Base-by-base conservation (phyloP, 2,113 vertebrate genomes). In the Oncorhynchus gorbuscha region DNA sequence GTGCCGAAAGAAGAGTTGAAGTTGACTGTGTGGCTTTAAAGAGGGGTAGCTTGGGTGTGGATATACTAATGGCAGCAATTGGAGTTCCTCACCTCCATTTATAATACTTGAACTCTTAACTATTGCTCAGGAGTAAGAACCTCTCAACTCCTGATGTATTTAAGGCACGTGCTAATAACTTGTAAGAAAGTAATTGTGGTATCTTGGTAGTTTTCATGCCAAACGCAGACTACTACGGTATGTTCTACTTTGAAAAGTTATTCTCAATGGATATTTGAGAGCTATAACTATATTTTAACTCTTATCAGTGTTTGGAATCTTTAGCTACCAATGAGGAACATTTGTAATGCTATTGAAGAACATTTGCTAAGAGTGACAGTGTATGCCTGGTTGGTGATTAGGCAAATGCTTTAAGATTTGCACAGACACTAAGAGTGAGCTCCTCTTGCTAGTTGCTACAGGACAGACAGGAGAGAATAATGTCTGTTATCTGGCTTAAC, bases 131-230 rank as follows among this genome's bases (percentile, higher is more conserved):
- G 51, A 55, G 76, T 64, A 51, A 85, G 69, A 81, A 76, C 71
- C 30, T 20, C 62, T 32, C 79, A 79, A 81, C 73, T 79, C 79
- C 80, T 76, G 78, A 85, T 85, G 78, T 75, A 80, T 86, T 84
- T 89, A 75, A 86, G 4, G 72, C 78, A 84, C 84, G 84, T 84
- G 80, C 28, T 79, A 7, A 49, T 51, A 68, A 35, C 67, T 69
- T 35, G 18, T 32, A 69, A 32, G 32, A 32, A 62, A 76, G 28
- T 70, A 1, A 24, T 24, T 35, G 30, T 69, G 7, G n/a, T 45
- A 69, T 32, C 13, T 39, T 69, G 32, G 16, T 35, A 3, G 18
- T 20, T 35, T 69, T 26, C 65, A 28, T 69, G 4, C 8, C 32
- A n/a, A 69, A 28, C 30, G n/a, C 7, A 30, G 28, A 14, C 0